Percentiles rank a stretch among this genome's conserved stretches.
Conservation (phyloP, 1,140 invertebrate genomes). For the Aphelinus certus region DNA sequence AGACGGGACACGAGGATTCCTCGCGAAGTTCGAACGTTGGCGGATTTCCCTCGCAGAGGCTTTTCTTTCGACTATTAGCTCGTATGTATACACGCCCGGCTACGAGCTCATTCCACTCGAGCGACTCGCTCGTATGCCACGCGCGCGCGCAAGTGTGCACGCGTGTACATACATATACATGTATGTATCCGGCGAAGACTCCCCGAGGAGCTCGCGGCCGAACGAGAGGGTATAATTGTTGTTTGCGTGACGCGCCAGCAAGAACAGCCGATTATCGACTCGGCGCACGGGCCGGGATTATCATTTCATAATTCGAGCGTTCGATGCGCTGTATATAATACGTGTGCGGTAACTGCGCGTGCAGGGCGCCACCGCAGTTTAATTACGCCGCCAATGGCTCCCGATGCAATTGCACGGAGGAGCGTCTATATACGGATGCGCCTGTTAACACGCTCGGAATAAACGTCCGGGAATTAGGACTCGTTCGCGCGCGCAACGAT, state of each 20-base stretch:
- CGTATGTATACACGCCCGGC: no score
- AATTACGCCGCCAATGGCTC: not conserved
- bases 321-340: not conserved
- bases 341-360: not conserved
- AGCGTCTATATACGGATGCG: no score
- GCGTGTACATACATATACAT: not conserved
- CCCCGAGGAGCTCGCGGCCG: not conserved
- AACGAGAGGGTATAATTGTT: slow-evolving; percentile 45
- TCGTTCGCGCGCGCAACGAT: no score
- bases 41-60: no score
- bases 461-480: no score
- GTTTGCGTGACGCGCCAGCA: slow-evolving; percentile 42
- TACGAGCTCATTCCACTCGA: no score
- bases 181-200: slow-evolving; percentile 14
- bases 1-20: no score
- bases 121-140: no score
- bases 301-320: slow-evolving; percentile 13
- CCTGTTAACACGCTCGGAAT: no score
- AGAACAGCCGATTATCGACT: slow-evolving; percentile 38
- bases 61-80: no score
- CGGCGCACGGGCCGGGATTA: not conserved
- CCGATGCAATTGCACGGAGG: no score
- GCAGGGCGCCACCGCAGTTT: not conserved
- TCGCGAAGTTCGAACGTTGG: no score
- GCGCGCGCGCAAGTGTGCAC: not conserved